Percentiles rank a stretch among this genome's conserved stretches.
These are phyloP conservation scores for Marisa cornuarietis DNA, from an alignment of 1,140 invertebrate genomes.

Conservation along the genomic window DNA sequence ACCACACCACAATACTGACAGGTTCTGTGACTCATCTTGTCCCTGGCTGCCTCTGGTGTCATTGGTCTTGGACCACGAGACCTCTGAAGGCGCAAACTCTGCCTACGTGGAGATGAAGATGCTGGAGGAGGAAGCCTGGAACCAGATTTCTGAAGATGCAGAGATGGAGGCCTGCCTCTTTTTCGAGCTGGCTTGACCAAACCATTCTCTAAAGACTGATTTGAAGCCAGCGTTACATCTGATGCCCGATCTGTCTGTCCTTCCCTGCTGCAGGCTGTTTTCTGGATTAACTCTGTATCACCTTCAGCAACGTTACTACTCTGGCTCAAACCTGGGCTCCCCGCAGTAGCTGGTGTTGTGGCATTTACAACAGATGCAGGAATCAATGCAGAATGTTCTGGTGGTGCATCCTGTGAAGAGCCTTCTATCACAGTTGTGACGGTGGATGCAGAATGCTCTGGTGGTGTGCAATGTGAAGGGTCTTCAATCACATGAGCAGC, in stretches of 20 bases:
- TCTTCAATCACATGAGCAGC: no score
- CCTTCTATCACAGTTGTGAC: no score
- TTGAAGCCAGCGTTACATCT: no score
- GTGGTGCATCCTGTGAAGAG: no score
- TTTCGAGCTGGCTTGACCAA: background rate
- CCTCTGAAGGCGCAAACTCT: slow-evolving; percentile 17
- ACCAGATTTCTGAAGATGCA: background rate
- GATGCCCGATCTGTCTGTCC: background rate
- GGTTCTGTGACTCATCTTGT: slow-evolving; percentile 35
- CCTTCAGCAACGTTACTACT: no score
- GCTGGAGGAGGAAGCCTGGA: slow-evolving; percentile 6
- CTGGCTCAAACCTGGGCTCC: no score
- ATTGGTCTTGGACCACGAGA: background rate
- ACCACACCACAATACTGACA: slow-evolving; percentile 58
- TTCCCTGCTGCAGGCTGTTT: background rate
- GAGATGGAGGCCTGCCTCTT: background rate
- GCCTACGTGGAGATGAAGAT: slow-evolving; percentile 7
- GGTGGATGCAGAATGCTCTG: background rate
- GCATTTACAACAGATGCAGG: no score
- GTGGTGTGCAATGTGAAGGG: background rate
- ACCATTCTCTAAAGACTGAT: no score
- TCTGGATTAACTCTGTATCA: no score
- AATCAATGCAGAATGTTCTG: no score
- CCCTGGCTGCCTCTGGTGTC: slow-evolving; percentile 15
- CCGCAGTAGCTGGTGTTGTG: no score